Evolutionary conservation across 2,113 vertebrate species (phyloP).

Genomic region (Cettia cetti): DNA sequence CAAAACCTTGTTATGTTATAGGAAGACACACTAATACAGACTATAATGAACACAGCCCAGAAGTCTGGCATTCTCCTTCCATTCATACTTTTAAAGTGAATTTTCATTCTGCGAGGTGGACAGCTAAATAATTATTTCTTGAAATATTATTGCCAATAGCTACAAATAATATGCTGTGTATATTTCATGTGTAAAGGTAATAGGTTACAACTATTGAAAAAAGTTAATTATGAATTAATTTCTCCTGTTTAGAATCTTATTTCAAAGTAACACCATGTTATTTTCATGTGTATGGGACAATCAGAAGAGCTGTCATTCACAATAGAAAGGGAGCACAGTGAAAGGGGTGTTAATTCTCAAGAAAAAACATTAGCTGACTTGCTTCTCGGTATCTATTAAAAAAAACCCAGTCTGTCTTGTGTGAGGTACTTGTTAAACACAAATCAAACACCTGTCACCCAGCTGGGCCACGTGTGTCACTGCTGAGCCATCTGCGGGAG

Average conservation of each 20-base stretch:
- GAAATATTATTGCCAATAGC: not conserved
- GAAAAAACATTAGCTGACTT: conserved; percentile 10
- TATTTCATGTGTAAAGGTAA: not conserved
- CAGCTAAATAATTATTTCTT: not conserved
- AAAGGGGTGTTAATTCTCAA: not conserved
- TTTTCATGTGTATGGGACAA: not conserved
- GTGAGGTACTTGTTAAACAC: conserved; percentile 53
- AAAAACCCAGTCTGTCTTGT: not conserved
- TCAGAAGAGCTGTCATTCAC: not conserved
- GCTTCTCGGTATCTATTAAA: not conserved
- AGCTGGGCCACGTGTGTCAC: conserved; percentile 48
- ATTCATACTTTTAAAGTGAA: not conserved
- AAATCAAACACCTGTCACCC: conserved; percentile 64
- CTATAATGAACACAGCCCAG: not conserved
- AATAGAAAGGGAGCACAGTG: not conserved
- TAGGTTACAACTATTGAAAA: not conserved
- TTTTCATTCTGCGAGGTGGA: not conserved
- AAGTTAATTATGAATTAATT: not conserved
- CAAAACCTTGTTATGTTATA: not conserved
- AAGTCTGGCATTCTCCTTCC: not conserved
- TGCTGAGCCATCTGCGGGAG: conserved; percentile 68
- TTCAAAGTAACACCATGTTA: not conserved
- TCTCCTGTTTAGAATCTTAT: not conserved
- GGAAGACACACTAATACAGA: not conserved
- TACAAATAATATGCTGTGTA: not conserved